These are phyloP conservation scores for Spodoptera exigua DNA, from an alignment of 2,888 invertebrate species.

Conservation along the genomic window DNA sequence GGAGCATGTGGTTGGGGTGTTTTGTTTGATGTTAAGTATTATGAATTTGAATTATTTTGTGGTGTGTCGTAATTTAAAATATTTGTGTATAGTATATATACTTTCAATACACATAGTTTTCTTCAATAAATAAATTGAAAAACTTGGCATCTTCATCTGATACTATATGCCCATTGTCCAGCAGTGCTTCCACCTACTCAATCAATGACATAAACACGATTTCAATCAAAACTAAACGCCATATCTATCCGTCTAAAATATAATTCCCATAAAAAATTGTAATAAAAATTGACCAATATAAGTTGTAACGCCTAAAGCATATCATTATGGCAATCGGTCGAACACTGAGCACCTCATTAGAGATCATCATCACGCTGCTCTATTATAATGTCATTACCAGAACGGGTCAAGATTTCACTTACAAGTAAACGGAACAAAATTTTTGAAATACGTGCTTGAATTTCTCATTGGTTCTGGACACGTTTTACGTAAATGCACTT, in stretches of 20 bases:
- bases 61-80: constrained; percentile 8
- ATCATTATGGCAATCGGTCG: constrained; percentile 49
- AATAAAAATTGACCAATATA: constrained; percentile 51
- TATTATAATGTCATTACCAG: constrained; percentile 57
- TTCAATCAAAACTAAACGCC: neutral
- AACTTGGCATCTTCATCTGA: too few species aligned
- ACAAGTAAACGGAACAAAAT: constrained; percentile 40
- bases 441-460: constrained; percentile 49
- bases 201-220: neutral
- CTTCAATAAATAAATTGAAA: too few species aligned
- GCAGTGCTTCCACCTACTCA: too few species aligned
- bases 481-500: constrained; percentile 41
- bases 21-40: constrained; percentile 2
- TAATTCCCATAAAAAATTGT: constrained; percentile 25
- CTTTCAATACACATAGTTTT: too few species aligned
- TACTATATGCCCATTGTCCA: too few species aligned
- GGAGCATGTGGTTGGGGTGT: constrained; percentile 31
- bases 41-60: neutral
- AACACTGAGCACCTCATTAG: constrained; percentile 52
- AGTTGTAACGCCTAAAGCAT: constrained; percentile 46
- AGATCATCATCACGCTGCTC: constrained; percentile 36
- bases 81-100: too few species aligned
- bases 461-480: constrained; percentile 35
- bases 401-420: constrained; percentile 52
- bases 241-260: neutral